Evolutionary conservation across 2,113 vertebrate species (phyloP).

Genomic region (Pionites leucogaster): DNA sequence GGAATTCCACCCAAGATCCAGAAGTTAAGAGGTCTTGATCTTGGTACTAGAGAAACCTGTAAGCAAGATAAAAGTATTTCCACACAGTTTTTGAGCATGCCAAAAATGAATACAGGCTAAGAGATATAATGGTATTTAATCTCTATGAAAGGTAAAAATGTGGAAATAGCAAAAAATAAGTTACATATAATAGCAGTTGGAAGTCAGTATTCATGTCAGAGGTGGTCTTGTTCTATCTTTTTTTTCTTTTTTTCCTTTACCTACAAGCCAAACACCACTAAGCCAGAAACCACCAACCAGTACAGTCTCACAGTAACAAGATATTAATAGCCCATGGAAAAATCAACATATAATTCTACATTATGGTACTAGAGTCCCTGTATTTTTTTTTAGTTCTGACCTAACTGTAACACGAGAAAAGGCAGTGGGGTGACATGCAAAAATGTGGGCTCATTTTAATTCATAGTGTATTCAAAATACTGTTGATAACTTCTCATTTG

Average conservation of each 20-base stretch:
- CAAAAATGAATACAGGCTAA: neutral
- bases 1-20: constrained; percentile 7
- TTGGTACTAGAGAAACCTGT: neutral
- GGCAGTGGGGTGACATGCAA: neutral
- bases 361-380: constrained; percentile 27
- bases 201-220: constrained; percentile 61
- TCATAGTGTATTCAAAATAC: neutral
- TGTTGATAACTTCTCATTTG: neutral
- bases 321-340: constrained; percentile 83
- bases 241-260: constrained; percentile 67
- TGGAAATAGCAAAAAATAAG: constrained; percentile 51
- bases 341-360: constrained; percentile 76
- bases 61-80: constrained; percentile 13
- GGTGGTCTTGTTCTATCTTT: constrained; percentile 66
- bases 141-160: constrained; percentile 17
- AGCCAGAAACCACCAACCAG: constrained; percentile 67
- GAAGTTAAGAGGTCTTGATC: neutral
- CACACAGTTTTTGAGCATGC: neutral
- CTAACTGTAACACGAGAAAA: constrained; percentile 4
- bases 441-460: neutral
- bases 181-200: constrained; percentile 44
- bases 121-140: neutral
- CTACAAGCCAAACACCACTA: constrained; percentile 71
- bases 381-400: constrained; percentile 18
- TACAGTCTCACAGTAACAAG: constrained; percentile 72